These are phyloP conservation scores for Apus apus DNA, from an alignment of 2,113 vertebrate species.

Conservation along the genomic window DNA sequence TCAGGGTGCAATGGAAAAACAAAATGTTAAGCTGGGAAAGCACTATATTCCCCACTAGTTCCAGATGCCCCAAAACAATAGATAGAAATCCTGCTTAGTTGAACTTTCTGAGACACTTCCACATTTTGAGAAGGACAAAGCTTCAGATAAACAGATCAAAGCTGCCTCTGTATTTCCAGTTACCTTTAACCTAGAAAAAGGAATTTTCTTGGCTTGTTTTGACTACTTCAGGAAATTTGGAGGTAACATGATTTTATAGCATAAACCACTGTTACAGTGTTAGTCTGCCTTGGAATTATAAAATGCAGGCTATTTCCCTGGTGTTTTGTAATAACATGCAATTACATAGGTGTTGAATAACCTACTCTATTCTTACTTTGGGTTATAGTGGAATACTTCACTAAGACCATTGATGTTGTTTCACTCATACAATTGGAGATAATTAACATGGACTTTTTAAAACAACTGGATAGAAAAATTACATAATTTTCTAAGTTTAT, in stretches of 20 bases:
- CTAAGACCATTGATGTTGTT: background rate
- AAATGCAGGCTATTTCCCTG: background rate
- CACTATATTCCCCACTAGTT: slow-evolving; percentile 52
- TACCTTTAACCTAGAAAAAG: background rate
- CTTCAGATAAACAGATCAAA: background rate
- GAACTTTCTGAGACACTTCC: slow-evolving; percentile 14
- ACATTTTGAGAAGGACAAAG: background rate
- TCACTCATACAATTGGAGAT: background rate
- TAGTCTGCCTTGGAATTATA: background rate
- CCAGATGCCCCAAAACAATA: slow-evolving; percentile 64
- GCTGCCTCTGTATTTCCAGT: background rate
- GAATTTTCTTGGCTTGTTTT: background rate
- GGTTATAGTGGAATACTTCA: background rate
- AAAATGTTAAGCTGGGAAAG: slow-evolving; percentile 51
- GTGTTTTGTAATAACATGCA: background rate
- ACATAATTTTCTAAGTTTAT: background rate
- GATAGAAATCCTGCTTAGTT: slow-evolving; percentile 21
- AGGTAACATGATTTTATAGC: background rate
- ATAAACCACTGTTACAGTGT: background rate
- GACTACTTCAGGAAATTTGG: background rate
- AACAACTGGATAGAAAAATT: background rate
- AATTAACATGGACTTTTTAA: background rate
- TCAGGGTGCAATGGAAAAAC: slow-evolving; percentile 63
- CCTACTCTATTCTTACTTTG: background rate
- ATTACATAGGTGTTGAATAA: background rate